A percentile compares a stretch with the other conserved stretches of the same genome.
Conservation (phyloP, 2,888 invertebrate species). For the Achlya flavicornis region DNA sequence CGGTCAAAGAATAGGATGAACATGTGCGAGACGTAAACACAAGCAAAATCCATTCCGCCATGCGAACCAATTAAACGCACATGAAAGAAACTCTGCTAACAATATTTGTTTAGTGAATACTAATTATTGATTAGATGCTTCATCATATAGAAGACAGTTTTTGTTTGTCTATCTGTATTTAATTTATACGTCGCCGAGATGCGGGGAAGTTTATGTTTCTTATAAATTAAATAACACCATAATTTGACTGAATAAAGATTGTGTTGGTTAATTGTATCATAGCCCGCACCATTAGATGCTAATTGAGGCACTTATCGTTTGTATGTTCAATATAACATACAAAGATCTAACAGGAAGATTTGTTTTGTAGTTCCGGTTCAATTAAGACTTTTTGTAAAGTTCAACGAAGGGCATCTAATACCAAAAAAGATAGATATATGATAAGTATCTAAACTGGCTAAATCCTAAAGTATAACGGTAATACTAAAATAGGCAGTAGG, state of each 20-base stretch:
- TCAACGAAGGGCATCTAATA: no score
- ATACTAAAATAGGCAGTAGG: no score
- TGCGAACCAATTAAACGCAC: constrained; percentile 38
- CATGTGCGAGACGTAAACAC: constrained; percentile 57
- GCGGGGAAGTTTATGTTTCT: constrained; percentile 9
- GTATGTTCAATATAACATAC: neutral
- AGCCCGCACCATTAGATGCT: constrained; percentile 69
- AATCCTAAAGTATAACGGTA: no score
- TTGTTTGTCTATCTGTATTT: no score
- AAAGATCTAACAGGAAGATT: no score
- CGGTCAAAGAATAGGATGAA: constrained; percentile 21
- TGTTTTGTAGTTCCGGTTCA: no score
- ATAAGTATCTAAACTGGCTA: no score
- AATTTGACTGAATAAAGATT: constrained; percentile 44
- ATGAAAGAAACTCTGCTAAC: constrained; percentile 26
- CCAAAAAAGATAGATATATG: no score
- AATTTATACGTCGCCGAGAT: no score
- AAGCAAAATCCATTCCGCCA: constrained; percentile 44
- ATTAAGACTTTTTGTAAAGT: no score
- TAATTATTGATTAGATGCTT: neutral
- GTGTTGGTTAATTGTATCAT: constrained; percentile 61
- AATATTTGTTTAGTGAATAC: constrained; percentile 17
- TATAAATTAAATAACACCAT: constrained; percentile 37
- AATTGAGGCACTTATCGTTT: constrained; percentile 49
- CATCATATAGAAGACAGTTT: no score